These are phyloP conservation scores for Boleophthalmus pectinirostris DNA, from an alignment of 2,113 vertebrate genomes.

Conservation along the genomic window DNA sequence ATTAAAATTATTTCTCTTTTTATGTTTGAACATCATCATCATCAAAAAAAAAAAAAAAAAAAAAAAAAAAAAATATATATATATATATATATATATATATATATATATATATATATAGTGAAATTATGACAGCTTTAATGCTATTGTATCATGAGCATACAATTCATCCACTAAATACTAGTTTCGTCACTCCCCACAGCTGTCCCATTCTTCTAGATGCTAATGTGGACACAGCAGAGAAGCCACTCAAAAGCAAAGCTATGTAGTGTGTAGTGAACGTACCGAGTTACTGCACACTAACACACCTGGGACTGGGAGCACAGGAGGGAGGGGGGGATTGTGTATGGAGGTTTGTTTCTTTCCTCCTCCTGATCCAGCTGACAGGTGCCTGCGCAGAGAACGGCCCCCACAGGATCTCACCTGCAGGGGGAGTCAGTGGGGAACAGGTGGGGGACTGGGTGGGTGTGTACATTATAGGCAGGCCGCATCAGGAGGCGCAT, in stretches of 20 bases:
- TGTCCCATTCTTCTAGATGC: conserved; percentile 4
- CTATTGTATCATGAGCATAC: not conserved
- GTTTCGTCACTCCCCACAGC: not conserved
- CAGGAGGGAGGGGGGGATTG: not conserved
- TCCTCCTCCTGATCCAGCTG: conserved; percentile 61
- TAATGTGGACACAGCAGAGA: not conserved
- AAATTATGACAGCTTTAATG: not conserved
- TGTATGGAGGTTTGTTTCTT: conserved; percentile 33
- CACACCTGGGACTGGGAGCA: conserved; percentile 49
- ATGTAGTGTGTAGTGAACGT: conserved; percentile 17
- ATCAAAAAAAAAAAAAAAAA: not conserved
- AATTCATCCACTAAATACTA: not conserved
- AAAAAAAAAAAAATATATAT: no score
- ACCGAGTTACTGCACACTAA: conserved; percentile 53
- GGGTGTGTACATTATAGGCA: conserved; percentile 27
- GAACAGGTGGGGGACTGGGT: conserved; percentile 23
- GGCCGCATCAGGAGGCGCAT: conserved; percentile 35
- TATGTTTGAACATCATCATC: not conserved
- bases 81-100: no score
- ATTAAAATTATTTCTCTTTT: no score
- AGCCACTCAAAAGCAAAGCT: not conserved
- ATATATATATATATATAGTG: no score
- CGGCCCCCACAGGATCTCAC: conserved; percentile 60
- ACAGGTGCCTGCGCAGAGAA: conserved; percentile 71
- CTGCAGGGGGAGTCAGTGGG: conserved; percentile 32